Conservation (phyloP, 2,888 invertebrate genomes). For the Polymixis flavicincta region DNA sequence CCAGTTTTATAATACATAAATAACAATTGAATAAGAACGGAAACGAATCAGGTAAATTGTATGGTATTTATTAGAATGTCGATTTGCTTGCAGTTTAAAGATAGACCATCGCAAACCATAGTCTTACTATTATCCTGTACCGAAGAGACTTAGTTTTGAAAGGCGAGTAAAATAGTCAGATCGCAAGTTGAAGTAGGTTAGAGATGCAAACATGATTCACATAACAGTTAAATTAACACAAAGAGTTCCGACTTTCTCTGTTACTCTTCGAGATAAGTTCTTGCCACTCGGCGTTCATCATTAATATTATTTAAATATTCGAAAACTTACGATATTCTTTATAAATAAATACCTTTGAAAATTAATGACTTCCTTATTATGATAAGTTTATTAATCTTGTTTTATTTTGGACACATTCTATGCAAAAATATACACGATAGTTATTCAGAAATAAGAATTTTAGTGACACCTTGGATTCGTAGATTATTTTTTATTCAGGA, state of each 20-base stretch:
- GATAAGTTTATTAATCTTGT: neutral
- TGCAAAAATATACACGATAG: neutral
- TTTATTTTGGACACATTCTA: neutral
- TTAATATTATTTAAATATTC: constrained; percentile 13
- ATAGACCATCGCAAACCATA: neutral
- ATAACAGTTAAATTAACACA: constrained; percentile 61
- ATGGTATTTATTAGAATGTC: neutral
- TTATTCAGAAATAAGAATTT: neutral
- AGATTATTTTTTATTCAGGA: neutral
- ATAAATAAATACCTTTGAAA: too few relatives aligned
- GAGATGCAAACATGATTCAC: constrained; percentile 60
- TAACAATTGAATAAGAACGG: constrained; percentile 7
- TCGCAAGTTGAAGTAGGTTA: constrained; percentile 54
- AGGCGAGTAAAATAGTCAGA: constrained; percentile 23
- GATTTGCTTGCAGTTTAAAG: constrained; percentile 5
- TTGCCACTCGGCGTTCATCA: constrained; percentile 15
- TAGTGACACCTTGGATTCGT: neutral
- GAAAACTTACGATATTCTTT: neutral
- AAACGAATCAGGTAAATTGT: constrained; percentile 1
- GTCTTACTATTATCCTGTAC: neutral
- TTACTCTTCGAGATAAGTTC: constrained; percentile 38
- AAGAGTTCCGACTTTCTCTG: constrained; percentile 59
- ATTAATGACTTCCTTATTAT: neutral
- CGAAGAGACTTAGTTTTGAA: constrained; percentile 16
- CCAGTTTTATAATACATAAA: neutral